Evolutionary conservation across 2,888 invertebrate genomes (phyloP), one percentile per base, ranked within the genome.

Genomic region (Synanthedon vespiformis): DNA sequence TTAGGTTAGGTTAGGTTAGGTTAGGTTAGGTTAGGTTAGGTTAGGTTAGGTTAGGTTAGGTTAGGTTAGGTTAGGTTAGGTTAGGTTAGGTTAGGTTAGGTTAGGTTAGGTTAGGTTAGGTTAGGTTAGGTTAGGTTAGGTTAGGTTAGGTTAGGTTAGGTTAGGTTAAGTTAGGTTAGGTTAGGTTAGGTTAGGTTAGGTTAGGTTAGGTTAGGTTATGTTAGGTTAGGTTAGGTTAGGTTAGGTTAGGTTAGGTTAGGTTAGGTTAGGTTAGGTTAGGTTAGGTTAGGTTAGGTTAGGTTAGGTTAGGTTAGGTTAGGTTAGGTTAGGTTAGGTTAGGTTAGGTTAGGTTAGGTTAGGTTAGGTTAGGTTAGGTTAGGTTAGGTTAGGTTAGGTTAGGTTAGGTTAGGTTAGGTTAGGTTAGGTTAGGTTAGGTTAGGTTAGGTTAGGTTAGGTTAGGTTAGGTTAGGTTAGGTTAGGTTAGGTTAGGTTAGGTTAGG

Each of bases 221-320:
- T n/a, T n/a, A n/a, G n/a, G n/a, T n/a, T 50, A 56, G 55, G 57
- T 52, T 54, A 53, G 56, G 54, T 55, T 53, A 54, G 53, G 53
- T 40, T 40, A 8, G 11, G 40, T 5, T 40, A 8, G 11, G 40
- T 5, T 40, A 8, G 11, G 40, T 5, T 40, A 8, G 11, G 40
- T 5, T 40, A 8, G 11, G 40, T 5, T 40, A 8, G 11, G 40
- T 5, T 40, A 8, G 11, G 40, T 5, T 40, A 8, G 11, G 40
- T 5, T 40, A 8, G 11, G 40, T 40, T 40, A 40, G 40, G 40
- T 40, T 40, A 40, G 40, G 40, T 40, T 40, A 40, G 40, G 40
- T 40, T 40, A 40, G 40, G 40, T 40, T 48, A 48, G 40, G 40
- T 40, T 40, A 40, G 40, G 40, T 40, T 40, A 40, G 40, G 40